Base-by-base conservation (phyloP, 2,888 invertebrate genomes). In the Conistra vaccinii region DNA sequence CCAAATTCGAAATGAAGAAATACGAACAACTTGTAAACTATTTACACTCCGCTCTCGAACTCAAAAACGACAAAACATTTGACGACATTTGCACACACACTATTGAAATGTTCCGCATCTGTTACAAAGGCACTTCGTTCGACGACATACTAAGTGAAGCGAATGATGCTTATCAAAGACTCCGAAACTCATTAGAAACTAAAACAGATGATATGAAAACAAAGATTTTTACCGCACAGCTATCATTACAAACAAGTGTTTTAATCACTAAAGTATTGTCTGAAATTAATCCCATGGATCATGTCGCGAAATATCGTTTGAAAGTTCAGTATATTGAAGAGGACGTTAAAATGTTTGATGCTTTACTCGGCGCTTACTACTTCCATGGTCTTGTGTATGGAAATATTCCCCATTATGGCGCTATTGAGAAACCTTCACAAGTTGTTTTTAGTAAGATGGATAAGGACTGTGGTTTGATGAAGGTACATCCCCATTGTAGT, bases 231-330 rank as follows among this genome's bases (percentile, higher is more conserved):
- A 93, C 91, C 9, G 88, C 91, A 1, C 89, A 95, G 85, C 76
- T 95, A 26, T 94, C 94, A 73, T 84, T 95, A 65, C 86, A 96
- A 32, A 92, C 97, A 6, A 97, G 97, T 83, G 92, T 97, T 32
- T 84, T 97, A 1, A 97, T 97, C 86, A 90, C 97, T 0, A 94
- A 96, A 84, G 90, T 98, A 7, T 97, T 97, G 89, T 96, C 97
- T 0, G 97, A 97, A 90, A 95, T 98, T 20, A 98, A 98, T 29
- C 93, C 97, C 1, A 98, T 99, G 9, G 99, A 99, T 96, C 99
- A 99, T 0, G 97, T 98, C 0, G 97, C 98, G 76, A 98, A 98
- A 92, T 97, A 97, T 83, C 96, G 97, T 0, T 92, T 99, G 0
- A 98, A 98, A 93, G 96, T 98, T 17, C 93, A 97, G 62, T 98